Base-by-base conservation (phyloP, 2,888 invertebrate genomes). In the Habroteleia sp. region DNA sequence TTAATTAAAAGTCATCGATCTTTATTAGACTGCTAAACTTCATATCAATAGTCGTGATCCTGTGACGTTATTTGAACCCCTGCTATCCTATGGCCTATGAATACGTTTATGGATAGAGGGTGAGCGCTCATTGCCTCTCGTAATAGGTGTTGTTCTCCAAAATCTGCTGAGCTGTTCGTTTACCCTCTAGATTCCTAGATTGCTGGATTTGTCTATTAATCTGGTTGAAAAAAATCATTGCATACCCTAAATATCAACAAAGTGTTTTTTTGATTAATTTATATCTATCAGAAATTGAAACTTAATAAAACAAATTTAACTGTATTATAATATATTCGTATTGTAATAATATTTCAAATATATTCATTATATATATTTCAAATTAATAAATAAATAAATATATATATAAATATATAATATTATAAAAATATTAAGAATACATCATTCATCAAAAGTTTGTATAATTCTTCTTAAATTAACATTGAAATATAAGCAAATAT, bases 1-100 rank as follows among this genome's bases (percentile, higher is more conserved):
- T 85, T 85, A 84, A 85, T 85, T 85, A 85, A 85, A 84, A 71
- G 80, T 83, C 85, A 87, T 87, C 86, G 83, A 87, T 87, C 87
- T 87, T 87, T 85, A 87, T 87, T 86, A 86, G 82, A 69, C 78
- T 79, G 65, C 82, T 76, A 83, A 81, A 77, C 79, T 84, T 82
- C 84, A 83, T 85, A 86, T 85, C 83, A 85, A 85, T 83, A 82
- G 80, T 83, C 79, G 77, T 84, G 85, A 85, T 86, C 85, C 80
- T 85, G 77, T 81, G 83, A 83, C 84, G 82, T 84, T 83, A 83
- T 81, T 78, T 65, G 72, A 69, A 77, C 77, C 80, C 81, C 78
- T 74, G 63, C 75, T 68, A 77, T 65, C 74, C 72, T 69, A 71
- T 52, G 75, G 73, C 78, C 81, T 80, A 85, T 85, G 85, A 85